Evolutionary conservation across 2,797 vertebrate species (phyloP), one percentile per base, ranked within the genome.

Genomic region (Carduelis carduelis): DNA sequence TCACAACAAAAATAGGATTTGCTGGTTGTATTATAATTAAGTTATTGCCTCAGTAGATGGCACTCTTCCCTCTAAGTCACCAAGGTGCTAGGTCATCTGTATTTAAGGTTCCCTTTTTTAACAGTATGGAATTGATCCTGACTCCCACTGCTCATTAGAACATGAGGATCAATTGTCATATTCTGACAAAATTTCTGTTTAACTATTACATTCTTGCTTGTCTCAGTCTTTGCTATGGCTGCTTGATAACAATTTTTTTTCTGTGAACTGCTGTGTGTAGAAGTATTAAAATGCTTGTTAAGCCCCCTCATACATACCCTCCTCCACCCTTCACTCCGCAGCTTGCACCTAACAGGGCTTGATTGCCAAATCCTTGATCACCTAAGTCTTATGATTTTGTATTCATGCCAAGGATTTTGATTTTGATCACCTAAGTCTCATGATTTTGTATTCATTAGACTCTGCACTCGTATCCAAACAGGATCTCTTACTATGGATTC

Each of bases 51-150:
- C 92, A 90, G 91, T 93, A 96, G 92, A 69, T 93, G 92, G 87
- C 95, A 95, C 47, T 95, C 81, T 96, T 96, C 75, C 35, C 74
- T 95, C 46, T 94, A 78, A 87, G 77, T 93, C 74, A 66, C 63
- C 13, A 72, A 34, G 56, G 60, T 87, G 28, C 18, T 72, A 52
- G 46, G 35, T 82, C 43, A 82, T 76, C 43, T 89, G 7, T 84
- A 22, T 69, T 72, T 46, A 47, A 60, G 24, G 5, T 84, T 78
- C 12, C 3, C 11, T 44, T 80, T 60, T 66, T 57, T 44, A 5
- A 30, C 6, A 32, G 3, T 32, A 9, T 37, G 18, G 32, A 84
- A 49, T n/a, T 57, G 23, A 81, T 68, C 11, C 17, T 26, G 14
- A 34, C 30, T 82, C 11, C 15, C 64, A 35, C 11, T 64, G 32